Conservation (phyloP, 2,113 vertebrate species). For the Protobothrops mucrosquamatus region DNA sequence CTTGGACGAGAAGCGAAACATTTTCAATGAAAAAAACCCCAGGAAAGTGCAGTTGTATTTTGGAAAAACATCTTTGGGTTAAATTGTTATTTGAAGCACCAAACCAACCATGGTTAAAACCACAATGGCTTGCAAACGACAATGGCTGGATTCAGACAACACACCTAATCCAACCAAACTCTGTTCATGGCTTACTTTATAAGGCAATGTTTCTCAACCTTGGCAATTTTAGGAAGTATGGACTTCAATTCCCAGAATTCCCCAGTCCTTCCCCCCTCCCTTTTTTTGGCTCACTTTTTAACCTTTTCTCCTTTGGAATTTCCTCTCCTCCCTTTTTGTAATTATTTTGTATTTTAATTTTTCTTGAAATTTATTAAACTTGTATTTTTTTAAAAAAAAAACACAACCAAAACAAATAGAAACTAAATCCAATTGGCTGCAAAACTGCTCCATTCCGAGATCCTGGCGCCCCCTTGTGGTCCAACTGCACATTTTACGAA, state of each 20-base stretch:
- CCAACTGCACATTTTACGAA: not conserved
- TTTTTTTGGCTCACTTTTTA: not conserved
- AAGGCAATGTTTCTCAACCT: not conserved
- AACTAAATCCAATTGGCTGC: not conserved
- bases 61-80: not conserved
- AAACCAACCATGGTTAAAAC: not conserved
- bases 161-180: not conserved
- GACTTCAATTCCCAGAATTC: not conserved
- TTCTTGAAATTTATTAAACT: not conserved
- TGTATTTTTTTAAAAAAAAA: not conserved
- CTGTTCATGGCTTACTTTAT: not conserved
- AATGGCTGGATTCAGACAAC: not conserved
- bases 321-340: not conserved
- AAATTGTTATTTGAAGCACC: not conserved
- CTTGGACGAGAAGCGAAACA: not conserved
- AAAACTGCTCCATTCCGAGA: not conserved
- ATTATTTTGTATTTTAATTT: not conserved
- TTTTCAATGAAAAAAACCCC: not conserved
- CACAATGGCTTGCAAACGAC: not conserved
- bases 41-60: not conserved
- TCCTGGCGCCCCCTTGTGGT: constrained; percentile 5
- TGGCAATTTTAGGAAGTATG: not conserved
- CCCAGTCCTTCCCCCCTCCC: not conserved
- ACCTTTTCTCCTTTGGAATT: not conserved
- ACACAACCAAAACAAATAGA: not conserved